Base-by-base conservation (phyloP, 2,797 vertebrate species). In the Anguilla pacifica region DNA sequence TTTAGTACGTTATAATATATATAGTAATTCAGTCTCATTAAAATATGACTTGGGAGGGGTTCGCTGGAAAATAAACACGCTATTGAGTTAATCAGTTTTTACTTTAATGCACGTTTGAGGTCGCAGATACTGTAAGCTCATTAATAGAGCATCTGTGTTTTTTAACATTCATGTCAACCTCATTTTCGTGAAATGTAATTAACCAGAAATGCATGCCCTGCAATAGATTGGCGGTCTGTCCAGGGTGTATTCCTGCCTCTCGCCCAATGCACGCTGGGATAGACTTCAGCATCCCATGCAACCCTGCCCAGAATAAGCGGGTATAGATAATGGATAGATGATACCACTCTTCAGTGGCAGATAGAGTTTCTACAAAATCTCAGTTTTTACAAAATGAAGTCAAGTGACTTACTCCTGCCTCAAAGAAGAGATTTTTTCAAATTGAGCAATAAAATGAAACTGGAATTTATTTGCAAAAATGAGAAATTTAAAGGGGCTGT, bases 91-190 rank as follows among this genome's bases (percentile, higher is more conserved):
- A 72, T 46, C 31, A 22, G 43, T 77, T 77, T 49, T 22, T 22
- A 19, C 19, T 81, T 81, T 22, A 22, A 17, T 22, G 39, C 39
- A 81, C 51, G 11, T 39, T 77, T 35, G 11, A 39, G 74, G 31
- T 43, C 6, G 22, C n/a, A 46, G 11, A 81, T 9, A 6, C 39
- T 22, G 15, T 81, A 3, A 25, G 19, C 77, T 49, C 77, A 46
- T 81, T 83, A 83, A 83, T 10, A 25, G 22, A n/a, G 79, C 79
- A 51, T 83, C 49, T n/a, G 79, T 11, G 43, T 83, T 49, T 39
- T 49, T 49, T 82, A 83, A 83, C 43, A 7, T 49, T 46, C 25
- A 10, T 28, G 25, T 49, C 79, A 83, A 83, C 49, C 11, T 11
- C 1, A 53, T 83, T 53, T 83, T 51, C 79, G 43, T 5, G 22